phyloP scores from a whole-genome alignment of 2,797 vertebrate species.

The Aratinga solstitialis region DNA sequence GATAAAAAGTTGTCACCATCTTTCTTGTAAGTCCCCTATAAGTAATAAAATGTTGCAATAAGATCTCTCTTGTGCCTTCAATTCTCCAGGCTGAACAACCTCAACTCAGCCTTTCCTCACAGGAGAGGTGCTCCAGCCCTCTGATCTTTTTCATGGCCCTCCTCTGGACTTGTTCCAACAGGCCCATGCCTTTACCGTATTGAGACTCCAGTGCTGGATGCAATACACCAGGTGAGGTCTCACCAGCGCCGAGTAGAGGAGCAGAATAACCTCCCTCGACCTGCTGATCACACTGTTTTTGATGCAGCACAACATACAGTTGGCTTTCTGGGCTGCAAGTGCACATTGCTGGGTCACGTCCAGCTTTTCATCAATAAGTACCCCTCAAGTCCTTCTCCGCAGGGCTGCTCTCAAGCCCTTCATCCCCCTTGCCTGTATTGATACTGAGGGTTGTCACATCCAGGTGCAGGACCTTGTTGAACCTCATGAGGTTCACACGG shows the following conservation, averaged over 20 bases:
- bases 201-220: neutral
- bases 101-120: neutral
- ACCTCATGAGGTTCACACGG: neutral
- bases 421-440: neutral
- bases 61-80: neutral
- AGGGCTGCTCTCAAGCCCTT: neutral
- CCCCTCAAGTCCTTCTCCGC: neutral
- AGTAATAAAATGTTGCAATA: neutral
- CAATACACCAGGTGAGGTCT: neutral
- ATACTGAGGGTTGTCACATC: neutral
- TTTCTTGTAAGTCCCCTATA: neutral
- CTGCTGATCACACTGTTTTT: neutral
- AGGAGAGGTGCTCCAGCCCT: neutral
- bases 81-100: neutral
- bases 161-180: too few species aligned
- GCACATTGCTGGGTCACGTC: neutral
- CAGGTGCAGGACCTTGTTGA: neutral
- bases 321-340: neutral
- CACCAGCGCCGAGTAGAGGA: neutral
- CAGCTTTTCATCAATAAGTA: neutral
- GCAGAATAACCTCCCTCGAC: neutral
- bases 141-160: too few species aligned
- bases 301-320: too few species aligned
- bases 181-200: neutral
- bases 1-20: neutral